Percentiles rank a stretch among this genome's conserved stretches.
Conservation (phyloP, 2,888 invertebrate species). For the Nomada fabriciana region DNA sequence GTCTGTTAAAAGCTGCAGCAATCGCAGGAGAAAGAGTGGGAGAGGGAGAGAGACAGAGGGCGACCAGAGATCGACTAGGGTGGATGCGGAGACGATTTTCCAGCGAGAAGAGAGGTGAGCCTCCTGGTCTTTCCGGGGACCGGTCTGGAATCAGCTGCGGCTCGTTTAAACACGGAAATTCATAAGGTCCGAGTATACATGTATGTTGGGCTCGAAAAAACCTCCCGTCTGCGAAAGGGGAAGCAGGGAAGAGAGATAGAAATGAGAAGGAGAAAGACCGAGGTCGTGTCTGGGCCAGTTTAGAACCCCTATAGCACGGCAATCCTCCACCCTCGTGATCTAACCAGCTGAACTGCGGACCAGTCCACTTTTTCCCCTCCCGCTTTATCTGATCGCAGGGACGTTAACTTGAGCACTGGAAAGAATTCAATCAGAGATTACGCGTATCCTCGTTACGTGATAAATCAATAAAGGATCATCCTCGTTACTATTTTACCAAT, state of each 20-base stretch:
- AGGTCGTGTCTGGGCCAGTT: constrained; percentile 49
- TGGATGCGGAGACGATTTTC: constrained; percentile 21
- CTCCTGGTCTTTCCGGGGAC: constrained; percentile 60
- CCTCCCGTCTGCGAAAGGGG: constrained; percentile 23
- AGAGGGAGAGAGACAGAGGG: constrained; percentile 22
- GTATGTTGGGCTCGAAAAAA: constrained; percentile 56
- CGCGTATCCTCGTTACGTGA: not conserved
- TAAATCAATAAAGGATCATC: not conserved
- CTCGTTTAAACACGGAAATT: constrained; percentile 77
- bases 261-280: constrained; percentile 30
- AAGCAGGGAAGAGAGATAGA: constrained; percentile 6
- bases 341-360: constrained; percentile 64
- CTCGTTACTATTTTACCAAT: no score
- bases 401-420: not conserved
- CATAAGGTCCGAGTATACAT: constrained; percentile 66
- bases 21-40: not conserved
- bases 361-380: constrained; percentile 5
- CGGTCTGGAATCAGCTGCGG: constrained; percentile 71
- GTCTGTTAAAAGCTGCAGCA: constrained; percentile 65
- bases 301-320: constrained; percentile 27
- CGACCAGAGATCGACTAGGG: constrained; percentile 5
- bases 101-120: constrained; percentile 25
- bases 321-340: constrained; percentile 16
- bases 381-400: constrained; percentile 17
- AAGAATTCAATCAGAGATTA: not conserved